Evolutionary conservation across 2,113 vertebrate genomes (phyloP).

Genomic region (Cromileptes altivelis): DNA sequence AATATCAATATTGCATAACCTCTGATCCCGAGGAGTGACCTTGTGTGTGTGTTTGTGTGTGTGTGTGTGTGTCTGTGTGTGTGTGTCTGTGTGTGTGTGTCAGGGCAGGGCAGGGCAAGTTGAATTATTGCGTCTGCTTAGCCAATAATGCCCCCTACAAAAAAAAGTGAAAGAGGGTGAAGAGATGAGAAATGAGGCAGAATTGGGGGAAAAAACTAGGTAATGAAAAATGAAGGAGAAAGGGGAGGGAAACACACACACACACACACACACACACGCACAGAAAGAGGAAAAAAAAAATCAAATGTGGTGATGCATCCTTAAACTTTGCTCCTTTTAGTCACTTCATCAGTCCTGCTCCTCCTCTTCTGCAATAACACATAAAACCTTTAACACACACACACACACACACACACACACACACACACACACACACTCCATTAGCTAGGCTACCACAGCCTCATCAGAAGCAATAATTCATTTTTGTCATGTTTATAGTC

Average conservation of each 20-base stretch:
- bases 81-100: neutral
- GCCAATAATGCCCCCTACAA: neutral
- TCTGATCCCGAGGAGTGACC: constrained; percentile 23
- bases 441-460: constrained; percentile 7
- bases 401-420: neutral
- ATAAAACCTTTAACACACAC: neutral
- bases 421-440: constrained; percentile 16
- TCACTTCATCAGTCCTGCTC: neutral
- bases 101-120: neutral
- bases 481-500: constrained; percentile 21
- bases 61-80: neutral
- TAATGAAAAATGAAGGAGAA: neutral
- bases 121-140: constrained; percentile 31
- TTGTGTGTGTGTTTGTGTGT: neutral
- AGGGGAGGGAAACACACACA: neutral
- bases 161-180: neutral
- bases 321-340: neutral
- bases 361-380: neutral
- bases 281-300: neutral
- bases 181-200: neutral
- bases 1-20: constrained; percentile 68
- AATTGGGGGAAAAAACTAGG: neutral
- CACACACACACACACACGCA: neutral
- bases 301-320: neutral
- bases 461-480: neutral